Evolutionary conservation across 2,113 vertebrate genomes (phyloP).

Genomic region (Amblyopsis rosae): DNA sequence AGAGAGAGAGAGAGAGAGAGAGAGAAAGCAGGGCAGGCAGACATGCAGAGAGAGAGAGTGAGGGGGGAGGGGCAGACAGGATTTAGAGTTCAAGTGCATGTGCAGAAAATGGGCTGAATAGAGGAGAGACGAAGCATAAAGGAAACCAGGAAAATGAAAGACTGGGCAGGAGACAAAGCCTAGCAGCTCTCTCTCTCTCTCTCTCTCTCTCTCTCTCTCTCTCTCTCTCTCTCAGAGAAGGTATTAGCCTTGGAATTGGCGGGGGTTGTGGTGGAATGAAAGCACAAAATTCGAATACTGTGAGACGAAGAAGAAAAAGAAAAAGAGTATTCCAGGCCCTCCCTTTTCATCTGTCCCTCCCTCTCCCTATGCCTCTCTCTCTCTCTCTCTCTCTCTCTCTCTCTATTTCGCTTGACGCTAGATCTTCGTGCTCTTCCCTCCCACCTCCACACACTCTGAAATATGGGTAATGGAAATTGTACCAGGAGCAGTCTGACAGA

Average conservation of each 20-base stretch:
- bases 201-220: slow-evolving; percentile 34
- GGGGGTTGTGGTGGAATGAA: slow-evolving; percentile 29
- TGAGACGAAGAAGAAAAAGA: slow-evolving; percentile 28
- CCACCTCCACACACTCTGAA: slow-evolving; percentile 62
- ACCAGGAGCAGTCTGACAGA: too few species aligned
- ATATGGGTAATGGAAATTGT: too few species aligned
- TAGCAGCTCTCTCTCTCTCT: slow-evolving; percentile 38
- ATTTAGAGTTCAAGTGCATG: slow-evolving; percentile 81
- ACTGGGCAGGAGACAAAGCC: slow-evolving; percentile 55
- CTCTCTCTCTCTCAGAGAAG: slow-evolving; percentile 21
- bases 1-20: neutral
- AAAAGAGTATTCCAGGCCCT: slow-evolving; percentile 65
- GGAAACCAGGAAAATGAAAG: slow-evolving; percentile 67
- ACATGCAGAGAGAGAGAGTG: slow-evolving; percentile 3
- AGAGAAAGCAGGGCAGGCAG: neutral
- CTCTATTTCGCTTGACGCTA: slow-evolving; percentile 28
- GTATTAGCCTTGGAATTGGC: slow-evolving; percentile 48
- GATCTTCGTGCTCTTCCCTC: slow-evolving; percentile 64
- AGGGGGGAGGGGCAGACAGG: slow-evolving; percentile 34
- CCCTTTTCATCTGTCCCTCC: slow-evolving; percentile 66
- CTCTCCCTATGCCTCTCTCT: slow-evolving; percentile 51
- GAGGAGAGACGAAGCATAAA: slow-evolving; percentile 62
- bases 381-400: slow-evolving; percentile 38
- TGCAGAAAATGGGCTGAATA: slow-evolving; percentile 76
- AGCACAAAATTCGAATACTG: too few species aligned